Conservation (phyloP, 2,888 invertebrate genomes). For the Drosophila tripunctata region DNA sequence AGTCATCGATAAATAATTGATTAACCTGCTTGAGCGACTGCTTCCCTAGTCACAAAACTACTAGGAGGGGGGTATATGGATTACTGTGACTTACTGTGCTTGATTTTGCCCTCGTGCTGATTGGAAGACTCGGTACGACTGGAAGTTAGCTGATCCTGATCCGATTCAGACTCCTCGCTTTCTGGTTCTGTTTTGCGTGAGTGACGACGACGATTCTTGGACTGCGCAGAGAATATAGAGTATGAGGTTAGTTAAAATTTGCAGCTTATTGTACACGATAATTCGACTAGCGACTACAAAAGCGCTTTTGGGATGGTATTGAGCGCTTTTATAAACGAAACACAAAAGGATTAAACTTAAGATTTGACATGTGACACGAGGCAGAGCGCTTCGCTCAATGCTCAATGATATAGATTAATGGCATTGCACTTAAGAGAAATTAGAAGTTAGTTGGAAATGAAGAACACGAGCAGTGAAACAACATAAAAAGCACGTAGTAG, state of each 20-base stretch:
- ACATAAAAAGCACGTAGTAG: slow-evolving; percentile 72
- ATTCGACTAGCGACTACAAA: slow-evolving; percentile 67
- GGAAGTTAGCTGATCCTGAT: slow-evolving; percentile 89
- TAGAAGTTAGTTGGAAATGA: slow-evolving; percentile 42
- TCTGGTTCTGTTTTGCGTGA: slow-evolving; percentile 88
- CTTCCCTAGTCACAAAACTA: slow-evolving; percentile 1
- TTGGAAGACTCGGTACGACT: slow-evolving; percentile 91
- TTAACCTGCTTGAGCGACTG: slow-evolving; percentile 5
- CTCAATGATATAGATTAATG: slow-evolving; percentile 20
- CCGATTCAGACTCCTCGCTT: slow-evolving; percentile 90
- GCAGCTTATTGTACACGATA: background rate
- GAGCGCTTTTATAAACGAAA: slow-evolving; percentile 44
- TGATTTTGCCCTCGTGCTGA: slow-evolving; percentile 89
- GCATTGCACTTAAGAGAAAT: slow-evolving; percentile 73
- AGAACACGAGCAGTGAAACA: slow-evolving; percentile 54
- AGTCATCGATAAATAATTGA: too few relatives aligned
- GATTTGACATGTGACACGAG: slow-evolving; percentile 53
- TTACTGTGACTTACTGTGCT: slow-evolving; percentile 87
- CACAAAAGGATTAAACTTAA: slow-evolving; percentile 47
- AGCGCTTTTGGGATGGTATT: slow-evolving; percentile 60
- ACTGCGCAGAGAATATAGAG: slow-evolving; percentile 68
- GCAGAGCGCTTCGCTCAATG: slow-evolving; percentile 43
- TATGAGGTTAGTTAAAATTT: slow-evolving; percentile 40
- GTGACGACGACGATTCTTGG: slow-evolving; percentile 87
- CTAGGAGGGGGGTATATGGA: background rate